Percentiles rank a stretch among this genome's conserved stretches.
Evolutionary conservation across 2,113 vertebrate genomes (phyloP).

Genomic region (Symphodus melops): DNA sequence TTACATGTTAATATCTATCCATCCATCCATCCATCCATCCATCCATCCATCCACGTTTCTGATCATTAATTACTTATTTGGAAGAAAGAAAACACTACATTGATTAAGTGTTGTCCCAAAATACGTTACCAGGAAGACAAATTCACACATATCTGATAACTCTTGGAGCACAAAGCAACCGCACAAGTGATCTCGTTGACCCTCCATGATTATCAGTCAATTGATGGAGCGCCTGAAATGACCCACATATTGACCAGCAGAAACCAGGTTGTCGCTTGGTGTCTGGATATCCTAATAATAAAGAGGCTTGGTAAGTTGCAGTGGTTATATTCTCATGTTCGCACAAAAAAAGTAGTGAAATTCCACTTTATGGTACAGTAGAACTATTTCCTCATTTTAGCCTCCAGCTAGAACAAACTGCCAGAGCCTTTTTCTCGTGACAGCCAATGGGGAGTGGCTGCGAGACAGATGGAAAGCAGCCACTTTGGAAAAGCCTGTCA

Average conservation of each 20-base stretch:
- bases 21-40: too few species aligned
- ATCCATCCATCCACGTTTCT: too few species aligned
- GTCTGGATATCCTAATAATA: too few species aligned
- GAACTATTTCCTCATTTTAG: constrained; percentile 15
- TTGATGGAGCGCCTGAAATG: background rate
- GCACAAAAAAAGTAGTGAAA: constrained; percentile 8
- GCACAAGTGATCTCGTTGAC: constrained; percentile 22
- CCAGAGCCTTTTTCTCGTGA: constrained; percentile 35
- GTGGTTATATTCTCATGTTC: background rate
- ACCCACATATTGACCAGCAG: too few species aligned
- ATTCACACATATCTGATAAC: constrained; percentile 53
- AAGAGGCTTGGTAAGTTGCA: background rate
- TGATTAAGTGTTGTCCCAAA: constrained; percentile 26
- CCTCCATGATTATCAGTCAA: constrained; percentile 7
- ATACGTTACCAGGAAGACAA: constrained; percentile 44
- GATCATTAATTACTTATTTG: constrained; percentile 17
- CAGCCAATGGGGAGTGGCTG: constrained; percentile 54
- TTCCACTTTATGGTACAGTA: background rate
- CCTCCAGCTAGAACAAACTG: constrained; percentile 43
- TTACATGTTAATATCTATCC: background rate
- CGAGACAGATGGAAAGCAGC: constrained; percentile 64
- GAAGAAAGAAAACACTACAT: too few species aligned
- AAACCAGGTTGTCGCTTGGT: background rate
- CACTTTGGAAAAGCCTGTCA: constrained; percentile 56
- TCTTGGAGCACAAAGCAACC: constrained; percentile 47